Base-by-base conservation (phyloP, 2,888 invertebrate species). In the Agapostemon virescens region DNA sequence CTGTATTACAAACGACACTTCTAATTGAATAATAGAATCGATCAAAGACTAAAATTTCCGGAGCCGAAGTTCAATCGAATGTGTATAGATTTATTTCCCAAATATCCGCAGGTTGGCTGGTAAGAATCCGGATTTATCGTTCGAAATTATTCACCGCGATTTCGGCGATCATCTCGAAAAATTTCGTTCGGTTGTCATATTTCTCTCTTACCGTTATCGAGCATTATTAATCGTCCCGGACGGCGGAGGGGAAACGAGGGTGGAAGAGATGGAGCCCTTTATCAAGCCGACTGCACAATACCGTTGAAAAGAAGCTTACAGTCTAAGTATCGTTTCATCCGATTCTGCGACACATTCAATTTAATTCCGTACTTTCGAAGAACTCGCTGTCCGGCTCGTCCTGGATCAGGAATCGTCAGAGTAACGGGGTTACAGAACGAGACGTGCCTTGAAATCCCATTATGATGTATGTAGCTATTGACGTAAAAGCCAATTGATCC, bases 311-410 rank as follows among this genome's bases (percentile, higher is more conserved):
- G 64, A 23, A 63, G 63, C 75, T 75, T 58, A 67, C 23, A 40
- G 17, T 23, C 40, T 49, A 63, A 63, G 61, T 49, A 26, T 58
- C 69, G 17, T 20, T 45, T 30, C 63, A 52, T 76, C 61, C 63
- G 61, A 76, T 49, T 63, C 52, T 20, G 20, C 38, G 58, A n/a
- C 74, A 26, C 42, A 20, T 61, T 58, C 67, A 36, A 67, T 67
- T 23, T 45, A 38, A 36, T 68, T 68, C 67, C 15, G 17, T 33
- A 9, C 76, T 75, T 40, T 49, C 40, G 63, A 42, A 63, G 69
- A 38, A 45, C 42, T 36, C n/a, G 17, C 33, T 26, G 26, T 36
- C 52, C 42, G n/a, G 42, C 33, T 61, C 20, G 64, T 3, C n/a
- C 64, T 40, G 33, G 42, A 63, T 55, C 33, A 23, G 38, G 45